These are phyloP conservation scores for Liparis tanakae DNA, from an alignment of 2,797 vertebrate genomes.

Conservation along the genomic window DNA sequence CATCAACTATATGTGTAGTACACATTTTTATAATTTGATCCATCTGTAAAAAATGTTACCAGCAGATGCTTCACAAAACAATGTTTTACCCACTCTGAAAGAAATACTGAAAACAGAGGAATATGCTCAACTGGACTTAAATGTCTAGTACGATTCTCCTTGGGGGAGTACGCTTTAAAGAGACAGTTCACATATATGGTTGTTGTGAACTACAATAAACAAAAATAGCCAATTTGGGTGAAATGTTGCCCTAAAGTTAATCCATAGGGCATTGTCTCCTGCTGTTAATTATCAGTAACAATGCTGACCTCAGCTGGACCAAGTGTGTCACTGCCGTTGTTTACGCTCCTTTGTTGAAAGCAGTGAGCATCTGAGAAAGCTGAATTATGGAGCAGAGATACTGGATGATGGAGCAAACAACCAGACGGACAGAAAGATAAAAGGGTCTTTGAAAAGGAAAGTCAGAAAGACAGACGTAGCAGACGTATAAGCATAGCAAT, in stretches of 20 bases:
- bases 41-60: background rate
- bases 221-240: constrained; percentile 16
- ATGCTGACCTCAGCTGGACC: constrained; percentile 80
- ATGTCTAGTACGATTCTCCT: background rate
- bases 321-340: constrained; percentile 67
- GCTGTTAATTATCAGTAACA: constrained; percentile 70
- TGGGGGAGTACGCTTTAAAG: background rate
- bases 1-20: background rate
- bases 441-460: background rate
- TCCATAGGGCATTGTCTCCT: constrained; percentile 15
- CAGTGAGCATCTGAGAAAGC: constrained; percentile 38
- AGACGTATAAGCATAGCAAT: constrained; percentile 20
- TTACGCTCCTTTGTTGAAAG: constrained; percentile 49
- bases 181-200: constrained; percentile 1
- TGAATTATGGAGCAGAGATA: constrained; percentile 59
- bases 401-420: constrained; percentile 34
- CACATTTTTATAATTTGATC: background rate
- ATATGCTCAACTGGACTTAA: constrained; percentile 1
- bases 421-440: constrained; percentile 15
- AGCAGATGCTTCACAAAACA: background rate
- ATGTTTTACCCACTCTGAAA: background rate
- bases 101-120: constrained; percentile 5
- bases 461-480: constrained; percentile 4
- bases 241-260: constrained; percentile 25
- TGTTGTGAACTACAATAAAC: constrained; percentile 18